Conservation (phyloP, 1,140 invertebrate genomes). For the Drosophila quadrilineata region DNA sequence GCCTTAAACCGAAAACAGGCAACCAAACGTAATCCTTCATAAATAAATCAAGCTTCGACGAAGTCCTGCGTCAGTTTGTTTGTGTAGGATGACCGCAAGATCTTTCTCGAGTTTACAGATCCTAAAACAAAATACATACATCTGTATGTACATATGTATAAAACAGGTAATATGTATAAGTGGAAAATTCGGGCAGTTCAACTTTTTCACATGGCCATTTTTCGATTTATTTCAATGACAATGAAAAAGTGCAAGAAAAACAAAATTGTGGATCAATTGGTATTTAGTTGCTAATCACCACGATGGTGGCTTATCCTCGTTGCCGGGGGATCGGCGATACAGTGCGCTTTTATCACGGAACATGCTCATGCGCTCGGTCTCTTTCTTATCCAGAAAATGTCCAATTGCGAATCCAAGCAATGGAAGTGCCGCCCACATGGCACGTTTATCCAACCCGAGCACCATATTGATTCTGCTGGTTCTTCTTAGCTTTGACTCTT, state of each 20-base stretch:
- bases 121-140: no score
- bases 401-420: constrained; percentile 84
- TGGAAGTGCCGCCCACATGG: constrained; percentile 82
- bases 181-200: no score
- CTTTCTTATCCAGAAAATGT: constrained; percentile 85
- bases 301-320: constrained; percentile 85
- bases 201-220: constrained; percentile 56
- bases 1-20: no score
- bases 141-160: no score
- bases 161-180: not conserved
- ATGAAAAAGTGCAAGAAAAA: constrained; percentile 23
- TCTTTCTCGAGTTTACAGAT: no score
- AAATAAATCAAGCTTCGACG: constrained; percentile 59
- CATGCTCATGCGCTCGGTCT: constrained; percentile 86
- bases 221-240: constrained; percentile 60
- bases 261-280: constrained; percentile 16
- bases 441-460: constrained; percentile 82
- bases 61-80: constrained; percentile 5
- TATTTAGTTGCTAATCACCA: constrained; percentile 82
- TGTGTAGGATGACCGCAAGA: constrained; percentile 38
- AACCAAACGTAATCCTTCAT: constrained; percentile 56
- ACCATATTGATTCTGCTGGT: constrained; percentile 78
- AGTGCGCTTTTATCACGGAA: constrained; percentile 90
- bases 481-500: constrained; percentile 49
- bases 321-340: constrained; percentile 85